Conservation (phyloP, 2,113 vertebrate species). For the Crypturellus undulatus region DNA sequence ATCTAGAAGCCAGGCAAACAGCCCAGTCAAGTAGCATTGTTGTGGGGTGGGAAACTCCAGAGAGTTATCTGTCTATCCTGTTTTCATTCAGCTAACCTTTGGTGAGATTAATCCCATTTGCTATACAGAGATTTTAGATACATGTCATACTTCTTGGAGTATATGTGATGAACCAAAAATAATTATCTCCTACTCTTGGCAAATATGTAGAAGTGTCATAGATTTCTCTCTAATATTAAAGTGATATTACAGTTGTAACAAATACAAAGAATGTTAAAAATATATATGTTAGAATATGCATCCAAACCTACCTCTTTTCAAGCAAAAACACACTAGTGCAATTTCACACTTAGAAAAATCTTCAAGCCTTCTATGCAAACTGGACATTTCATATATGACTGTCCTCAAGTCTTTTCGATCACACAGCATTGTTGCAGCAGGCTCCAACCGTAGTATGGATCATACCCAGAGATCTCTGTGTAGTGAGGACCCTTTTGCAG, state of each 20-base stretch:
- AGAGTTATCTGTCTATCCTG: neutral
- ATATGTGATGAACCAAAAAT: rapidly evolving
- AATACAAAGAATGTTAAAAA: neutral
- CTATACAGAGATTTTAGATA: neutral
- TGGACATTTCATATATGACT: neutral
- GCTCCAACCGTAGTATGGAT: neutral
- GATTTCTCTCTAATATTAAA: neutral
- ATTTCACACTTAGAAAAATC: neutral
- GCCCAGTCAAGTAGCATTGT: neutral
- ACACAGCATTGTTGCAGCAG: neutral
- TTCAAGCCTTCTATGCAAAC: neutral
- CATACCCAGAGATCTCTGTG: neutral
- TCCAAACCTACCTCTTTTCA: neutral
- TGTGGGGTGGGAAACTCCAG: neutral
- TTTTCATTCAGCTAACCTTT: neutral
- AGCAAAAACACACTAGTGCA: neutral
- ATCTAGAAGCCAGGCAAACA: neutral
- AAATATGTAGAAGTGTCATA: neutral
- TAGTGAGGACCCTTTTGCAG: neutral
- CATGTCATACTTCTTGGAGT: neutral
- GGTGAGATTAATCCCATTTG: neutral
- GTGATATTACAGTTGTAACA: neutral
- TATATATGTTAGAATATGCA: rapidly evolving
- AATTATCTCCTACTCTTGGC: neutral
- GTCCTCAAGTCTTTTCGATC: neutral